A percentile compares a stretch with the other conserved stretches of the same genome.
Conservation (phyloP, 2,797 vertebrate genomes). For the Tympanoctomys barrerae region DNA sequence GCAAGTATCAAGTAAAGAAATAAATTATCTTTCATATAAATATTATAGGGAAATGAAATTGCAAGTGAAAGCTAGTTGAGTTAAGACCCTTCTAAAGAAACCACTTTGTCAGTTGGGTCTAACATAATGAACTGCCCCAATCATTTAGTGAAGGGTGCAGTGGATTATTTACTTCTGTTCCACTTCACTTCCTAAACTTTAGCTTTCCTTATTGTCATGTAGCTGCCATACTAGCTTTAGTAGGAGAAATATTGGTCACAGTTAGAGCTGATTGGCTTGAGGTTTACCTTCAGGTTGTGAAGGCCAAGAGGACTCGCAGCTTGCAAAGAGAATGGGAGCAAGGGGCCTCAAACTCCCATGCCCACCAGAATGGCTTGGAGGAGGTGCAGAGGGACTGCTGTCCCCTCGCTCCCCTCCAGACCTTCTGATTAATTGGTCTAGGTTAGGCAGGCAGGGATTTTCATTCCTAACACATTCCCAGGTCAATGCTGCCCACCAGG, state of each 20-base stretch:
- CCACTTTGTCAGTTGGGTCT: neutral
- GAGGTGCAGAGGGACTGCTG: neutral
- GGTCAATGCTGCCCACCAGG: neutral
- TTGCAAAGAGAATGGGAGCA: neutral
- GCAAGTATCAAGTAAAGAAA: neutral
- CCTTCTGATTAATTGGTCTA: neutral
- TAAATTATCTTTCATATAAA: neutral
- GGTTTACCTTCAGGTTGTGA: neutral
- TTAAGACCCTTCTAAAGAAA: neutral
- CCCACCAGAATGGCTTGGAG: neutral
- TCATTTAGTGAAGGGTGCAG: neutral
- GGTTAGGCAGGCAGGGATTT: neutral
- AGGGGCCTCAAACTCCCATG: no score
- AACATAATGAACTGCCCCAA: constrained; percentile 6
- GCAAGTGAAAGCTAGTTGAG: neutral
- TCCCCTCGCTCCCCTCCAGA: neutral
- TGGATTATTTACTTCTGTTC: neutral
- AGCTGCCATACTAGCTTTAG: neutral
- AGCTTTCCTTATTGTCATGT: neutral
- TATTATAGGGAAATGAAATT: constrained; percentile 15
- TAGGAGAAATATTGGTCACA: neutral
- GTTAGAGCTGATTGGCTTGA: neutral
- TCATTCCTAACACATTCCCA: neutral
- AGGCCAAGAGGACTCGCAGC: neutral
- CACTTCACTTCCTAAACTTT: constrained; percentile 17